phyloP scores from a whole-genome alignment of 1,140 invertebrate species.

The Formica selysi region DNA sequence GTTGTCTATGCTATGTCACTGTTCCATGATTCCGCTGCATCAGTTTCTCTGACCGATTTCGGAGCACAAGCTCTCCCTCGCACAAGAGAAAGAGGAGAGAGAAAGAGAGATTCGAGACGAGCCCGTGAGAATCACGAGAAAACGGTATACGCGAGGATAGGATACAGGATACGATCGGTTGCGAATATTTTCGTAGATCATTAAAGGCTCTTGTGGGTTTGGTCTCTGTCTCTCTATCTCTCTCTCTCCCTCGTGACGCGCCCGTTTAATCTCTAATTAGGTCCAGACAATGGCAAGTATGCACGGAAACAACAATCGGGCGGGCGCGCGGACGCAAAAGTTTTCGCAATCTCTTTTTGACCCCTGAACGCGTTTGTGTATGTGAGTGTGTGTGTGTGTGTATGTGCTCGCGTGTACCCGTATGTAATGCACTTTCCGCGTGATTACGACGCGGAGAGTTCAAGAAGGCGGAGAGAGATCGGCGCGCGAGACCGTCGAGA shows the following conservation, averaged over 20 bases:
- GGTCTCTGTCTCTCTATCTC: neutral
- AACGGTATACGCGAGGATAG: conserved; percentile 54
- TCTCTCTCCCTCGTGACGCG: neutral
- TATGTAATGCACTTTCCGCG: conserved; percentile 30
- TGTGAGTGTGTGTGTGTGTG: too few species aligned
- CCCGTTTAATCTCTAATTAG: conserved; percentile 65
- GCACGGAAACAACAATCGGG: neutral
- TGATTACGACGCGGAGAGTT: conserved; percentile 20
- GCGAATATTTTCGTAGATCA: conserved; percentile 65
- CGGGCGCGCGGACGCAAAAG: neutral
- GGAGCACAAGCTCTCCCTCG: neutral
- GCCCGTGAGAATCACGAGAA: conserved; percentile 69
- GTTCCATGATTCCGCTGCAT: conserved; percentile 68
- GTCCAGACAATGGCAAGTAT: conserved; percentile 54
- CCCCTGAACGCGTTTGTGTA: neutral
- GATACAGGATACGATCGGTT: conserved; percentile 49
- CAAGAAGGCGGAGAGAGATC: conserved; percentile 7
- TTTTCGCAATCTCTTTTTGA: conserved; percentile 35
- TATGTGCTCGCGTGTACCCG: neutral
- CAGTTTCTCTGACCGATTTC: conserved; percentile 76
- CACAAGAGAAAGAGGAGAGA: conserved; percentile 10
- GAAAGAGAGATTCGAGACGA: conserved; percentile 33
- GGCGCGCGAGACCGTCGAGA: neutral
- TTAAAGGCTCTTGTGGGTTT: conserved; percentile 40
- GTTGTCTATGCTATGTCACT: conserved; percentile 68